Evolutionary conservation across 2,888 invertebrate genomes (phyloP).

Genomic region (Rotaria sp.): DNA sequence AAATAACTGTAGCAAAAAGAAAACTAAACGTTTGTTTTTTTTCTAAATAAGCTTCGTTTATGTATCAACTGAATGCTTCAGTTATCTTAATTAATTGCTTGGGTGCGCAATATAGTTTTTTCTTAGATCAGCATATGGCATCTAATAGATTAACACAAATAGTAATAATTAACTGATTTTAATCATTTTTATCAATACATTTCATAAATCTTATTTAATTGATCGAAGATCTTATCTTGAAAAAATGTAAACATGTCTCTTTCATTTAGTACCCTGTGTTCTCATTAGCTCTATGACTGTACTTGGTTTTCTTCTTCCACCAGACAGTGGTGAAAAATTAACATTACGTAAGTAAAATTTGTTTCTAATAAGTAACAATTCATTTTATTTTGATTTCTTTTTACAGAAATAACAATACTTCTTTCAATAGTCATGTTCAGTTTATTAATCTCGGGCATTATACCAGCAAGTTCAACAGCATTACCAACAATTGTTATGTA

Average conservation of each 20-base stretch:
- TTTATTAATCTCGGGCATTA: constrained; percentile 38
- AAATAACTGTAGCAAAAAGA: not conserved
- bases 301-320: constrained; percentile 38
- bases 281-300: constrained; percentile 39
- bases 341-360: constrained; percentile 20
- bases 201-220: too few relatives aligned
- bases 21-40: not conserved
- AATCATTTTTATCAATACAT: too few relatives aligned
- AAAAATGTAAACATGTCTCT: not conserved
- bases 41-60: not conserved
- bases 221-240: too few relatives aligned
- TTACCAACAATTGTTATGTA: constrained; percentile 37
- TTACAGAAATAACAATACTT: constrained; percentile 34
- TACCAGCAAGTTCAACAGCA: constrained; percentile 35
- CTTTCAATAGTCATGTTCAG: constrained; percentile 40
- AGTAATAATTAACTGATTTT: too few relatives aligned
- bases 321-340: constrained; percentile 40
- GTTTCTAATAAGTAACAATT: not conserved
- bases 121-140: not conserved
- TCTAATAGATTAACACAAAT: too few relatives aligned
- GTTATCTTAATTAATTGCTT: not conserved
- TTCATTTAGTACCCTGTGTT: constrained; percentile 33
- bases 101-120: not conserved
- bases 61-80: not conserved
- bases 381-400: not conserved